Percentiles rank a stretch among this genome's conserved stretches.
These are phyloP conservation scores for Epizoanthus illoricatus DNA, from an alignment of 92 coral and sea anemone genomes.

Conservation along the genomic window DNA sequence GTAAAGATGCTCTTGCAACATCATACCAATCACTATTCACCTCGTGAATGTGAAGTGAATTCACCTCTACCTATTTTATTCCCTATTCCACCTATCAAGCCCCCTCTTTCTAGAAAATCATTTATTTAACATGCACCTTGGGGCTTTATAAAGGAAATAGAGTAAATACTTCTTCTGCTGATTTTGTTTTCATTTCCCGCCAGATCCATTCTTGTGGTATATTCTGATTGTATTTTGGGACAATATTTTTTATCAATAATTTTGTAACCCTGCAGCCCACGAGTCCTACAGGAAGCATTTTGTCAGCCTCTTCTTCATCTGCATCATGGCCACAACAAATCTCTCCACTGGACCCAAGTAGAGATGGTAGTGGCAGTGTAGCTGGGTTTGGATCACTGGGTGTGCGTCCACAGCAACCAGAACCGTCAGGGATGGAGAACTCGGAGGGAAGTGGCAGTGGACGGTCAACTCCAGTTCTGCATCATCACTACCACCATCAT, in stretches of 20 bases:
- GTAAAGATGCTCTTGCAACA: too few relatives aligned
- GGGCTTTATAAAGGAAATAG: too few relatives aligned
- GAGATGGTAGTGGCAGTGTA: constrained; percentile 51
- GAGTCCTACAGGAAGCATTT: constrained; percentile 53
- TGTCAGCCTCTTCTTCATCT: constrained; percentile 62
- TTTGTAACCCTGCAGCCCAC: background rate
- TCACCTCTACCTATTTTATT: too few relatives aligned
- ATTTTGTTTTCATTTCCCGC: too few relatives aligned
- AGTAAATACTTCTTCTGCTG: background rate
- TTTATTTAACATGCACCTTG: too few relatives aligned
- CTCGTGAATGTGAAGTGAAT: too few relatives aligned
- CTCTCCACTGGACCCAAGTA: constrained; percentile 82
- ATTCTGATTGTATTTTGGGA: background rate
- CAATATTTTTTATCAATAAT: background rate
- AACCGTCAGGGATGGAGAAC: constrained; percentile 43
- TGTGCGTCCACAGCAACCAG: constrained; percentile 62
- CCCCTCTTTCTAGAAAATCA: too few relatives aligned
- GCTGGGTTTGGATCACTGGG: constrained; percentile 72
- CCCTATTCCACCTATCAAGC: too few relatives aligned
- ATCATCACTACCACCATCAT: constrained; percentile 97
- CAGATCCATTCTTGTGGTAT: too few relatives aligned
- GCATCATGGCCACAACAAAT: constrained; percentile 88
- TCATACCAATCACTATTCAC: too few relatives aligned
- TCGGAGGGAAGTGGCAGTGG: constrained; percentile 55
- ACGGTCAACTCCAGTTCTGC: constrained; percentile 69